These are phyloP conservation scores for Melozone crissalis DNA, from an alignment of 2,113 vertebrate genomes.

Conservation along the genomic window DNA sequence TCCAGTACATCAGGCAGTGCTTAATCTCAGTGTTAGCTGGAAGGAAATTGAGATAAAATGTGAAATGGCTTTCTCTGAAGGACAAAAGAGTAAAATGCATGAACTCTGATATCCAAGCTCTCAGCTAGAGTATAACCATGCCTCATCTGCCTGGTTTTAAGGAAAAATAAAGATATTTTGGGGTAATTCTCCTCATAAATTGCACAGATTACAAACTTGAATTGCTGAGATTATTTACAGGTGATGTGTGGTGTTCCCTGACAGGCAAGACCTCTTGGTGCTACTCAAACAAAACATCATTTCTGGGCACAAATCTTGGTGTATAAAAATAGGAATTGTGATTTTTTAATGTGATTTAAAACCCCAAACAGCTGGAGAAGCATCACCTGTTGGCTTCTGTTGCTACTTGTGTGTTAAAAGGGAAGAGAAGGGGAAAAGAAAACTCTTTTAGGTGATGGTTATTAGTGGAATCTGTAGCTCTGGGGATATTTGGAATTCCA, in stretches of 20 bases:
- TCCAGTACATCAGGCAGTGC: neutral
- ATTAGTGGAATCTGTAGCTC: neutral
- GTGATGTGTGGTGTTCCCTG: neutral
- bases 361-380: neutral
- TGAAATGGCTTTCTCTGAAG: neutral
- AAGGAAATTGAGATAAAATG: neutral
- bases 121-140: neutral
- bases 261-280: neutral
- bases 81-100: neutral
- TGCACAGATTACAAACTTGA: neutral
- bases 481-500: neutral
- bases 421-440: neutral
- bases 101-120: neutral
- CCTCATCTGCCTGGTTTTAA: neutral
- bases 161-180: neutral
- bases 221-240: neutral
- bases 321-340: accelerated
- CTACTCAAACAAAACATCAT: neutral
- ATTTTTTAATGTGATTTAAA: neutral
- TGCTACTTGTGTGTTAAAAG: neutral
- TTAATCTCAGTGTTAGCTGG: neutral
- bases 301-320: neutral
- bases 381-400: neutral
- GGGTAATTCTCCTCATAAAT: neutral
- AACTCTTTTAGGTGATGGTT: neutral